Evolutionary conservation across 1,140 invertebrate genomes (phyloP).

Genomic region (Heterodera carotae): DNA sequence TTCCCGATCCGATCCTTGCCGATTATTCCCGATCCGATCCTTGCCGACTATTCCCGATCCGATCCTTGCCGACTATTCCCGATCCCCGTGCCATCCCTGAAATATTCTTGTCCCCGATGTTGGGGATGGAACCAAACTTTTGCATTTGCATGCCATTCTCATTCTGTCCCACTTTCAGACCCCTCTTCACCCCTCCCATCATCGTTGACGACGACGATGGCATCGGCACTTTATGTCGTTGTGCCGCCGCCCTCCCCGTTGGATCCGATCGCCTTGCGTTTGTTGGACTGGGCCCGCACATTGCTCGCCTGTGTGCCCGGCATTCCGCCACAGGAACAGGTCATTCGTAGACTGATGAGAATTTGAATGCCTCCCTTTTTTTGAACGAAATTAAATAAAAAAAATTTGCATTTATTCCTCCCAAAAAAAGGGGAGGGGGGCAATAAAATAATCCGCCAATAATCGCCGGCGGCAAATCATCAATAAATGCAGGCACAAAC

Average conservation of each 20-base stretch:
- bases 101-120: too few species aligned
- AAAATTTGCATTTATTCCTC: neutral
- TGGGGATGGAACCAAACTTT: too few species aligned
- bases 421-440: too few species aligned
- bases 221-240: slow-evolving; percentile 16
- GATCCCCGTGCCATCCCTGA: too few species aligned
- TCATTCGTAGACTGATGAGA: too few species aligned
- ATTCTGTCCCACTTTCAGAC: slow-evolving; percentile 24
- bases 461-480: neutral
- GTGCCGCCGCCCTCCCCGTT: neutral
- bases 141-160: too few species aligned
- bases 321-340: slow-evolving; percentile 30
- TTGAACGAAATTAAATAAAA: neutral
- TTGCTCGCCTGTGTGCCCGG: slow-evolving; percentile 31
- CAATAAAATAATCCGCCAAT: neutral
- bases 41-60: too few species aligned
- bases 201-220: neutral
- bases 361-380: neutral
- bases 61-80: too few species aligned
- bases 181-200: neutral
- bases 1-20: too few species aligned
- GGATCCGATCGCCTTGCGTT: slow-evolving; percentile 26
- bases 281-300: slow-evolving; percentile 26
- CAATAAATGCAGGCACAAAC: slow-evolving; percentile 2
- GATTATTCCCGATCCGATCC: too few species aligned